Conservation (phyloP, 2,113 vertebrate species). For the Danionella cerebrum region DNA sequence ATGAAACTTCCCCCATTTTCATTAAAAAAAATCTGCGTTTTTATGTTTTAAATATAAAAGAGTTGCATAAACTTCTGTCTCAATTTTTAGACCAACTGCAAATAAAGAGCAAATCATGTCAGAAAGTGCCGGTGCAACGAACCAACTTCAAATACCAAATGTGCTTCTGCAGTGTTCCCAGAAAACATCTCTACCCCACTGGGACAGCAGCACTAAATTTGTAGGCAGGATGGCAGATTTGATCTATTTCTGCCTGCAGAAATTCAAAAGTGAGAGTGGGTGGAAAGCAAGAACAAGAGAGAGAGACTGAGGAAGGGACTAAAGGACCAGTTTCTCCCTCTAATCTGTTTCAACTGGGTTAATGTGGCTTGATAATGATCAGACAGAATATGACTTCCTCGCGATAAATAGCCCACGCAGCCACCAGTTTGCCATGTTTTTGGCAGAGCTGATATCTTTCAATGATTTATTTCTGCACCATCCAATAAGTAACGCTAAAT, state of each 20-base stretch:
- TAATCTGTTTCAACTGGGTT: slow-evolving; percentile 24
- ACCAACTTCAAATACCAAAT: not conserved
- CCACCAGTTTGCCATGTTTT: slow-evolving; percentile 24
- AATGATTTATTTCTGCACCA: slow-evolving; percentile 10
- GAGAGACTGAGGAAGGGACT: not conserved
- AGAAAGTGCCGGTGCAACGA: not conserved
- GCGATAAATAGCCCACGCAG: slow-evolving; percentile 22
- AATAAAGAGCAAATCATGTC: not conserved
- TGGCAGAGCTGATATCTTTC: not conserved
- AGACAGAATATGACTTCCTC: slow-evolving; percentile 24
- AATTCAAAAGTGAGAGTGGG: slow-evolving; percentile 10
- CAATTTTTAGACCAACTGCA: no score
- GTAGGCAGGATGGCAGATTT: slow-evolving; percentile 1
- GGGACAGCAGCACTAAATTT: slow-evolving; percentile 24
- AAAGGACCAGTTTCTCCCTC: not conserved
- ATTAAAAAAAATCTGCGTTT: no score
- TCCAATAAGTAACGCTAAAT: slow-evolving; percentile 24
- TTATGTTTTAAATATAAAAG: no score
- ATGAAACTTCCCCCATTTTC: no score
- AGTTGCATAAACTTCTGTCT: no score
- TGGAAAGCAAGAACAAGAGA: not conserved
- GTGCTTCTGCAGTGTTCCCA: slow-evolving; percentile 6
- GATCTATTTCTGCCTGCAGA: slow-evolving; percentile 24
- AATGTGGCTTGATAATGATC: slow-evolving; percentile 27
- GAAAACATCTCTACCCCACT: slow-evolving; percentile 10